Evolutionary conservation across 2,888 invertebrate species (phyloP), one percentile per base, ranked within the genome.

Genomic region (Parascotia fuliginaria): DNA sequence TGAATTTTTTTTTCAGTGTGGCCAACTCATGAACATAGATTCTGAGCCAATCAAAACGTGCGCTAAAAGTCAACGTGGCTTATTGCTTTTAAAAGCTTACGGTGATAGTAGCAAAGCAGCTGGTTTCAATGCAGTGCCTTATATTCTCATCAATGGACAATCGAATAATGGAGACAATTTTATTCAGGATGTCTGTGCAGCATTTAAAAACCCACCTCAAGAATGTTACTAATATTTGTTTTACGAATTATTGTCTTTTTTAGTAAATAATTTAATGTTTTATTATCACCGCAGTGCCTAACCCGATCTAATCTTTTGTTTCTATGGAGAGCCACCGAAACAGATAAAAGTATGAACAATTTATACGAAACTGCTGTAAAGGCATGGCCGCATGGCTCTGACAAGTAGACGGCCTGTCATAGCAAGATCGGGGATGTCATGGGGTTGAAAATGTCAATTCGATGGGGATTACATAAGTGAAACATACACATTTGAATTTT

Each of bases 1-100:
- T 14, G n/a, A 0, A 11, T 39, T 3, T 19, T 37, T 4, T n/a
- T 82, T 83, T 24, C 74, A 85, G 85, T 83, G 84, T 52, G 84
- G 78, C 12, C 48, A 15, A 28, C 38, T 38, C 4, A 48, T 79
- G 65, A 48, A 61, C 2, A 50, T 84, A 7, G 42, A 79, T 32
- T 43, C 73, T 0, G 40, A 41, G 0, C 34, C 70, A 3, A 83
- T 86, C 41, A 81, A 81, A 50, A 22, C 60, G 19, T 86, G 86
- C 44, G 85, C 85, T 0, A 81, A 79, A 45, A 57, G 75, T 1
- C 13, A 38, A 3, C 68, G 44, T 54, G 83, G 82, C 0, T 38
- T 32, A n/a, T n/a, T 22, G 9, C 70, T 84, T 4, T 69, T 81
- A 0, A 69, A 76, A 44, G 29, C 61, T 28, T 77, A 79, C 42